phyloP scores from a whole-genome alignment of 2,797 vertebrate species.

The Cyclopterus lumpus region DNA sequence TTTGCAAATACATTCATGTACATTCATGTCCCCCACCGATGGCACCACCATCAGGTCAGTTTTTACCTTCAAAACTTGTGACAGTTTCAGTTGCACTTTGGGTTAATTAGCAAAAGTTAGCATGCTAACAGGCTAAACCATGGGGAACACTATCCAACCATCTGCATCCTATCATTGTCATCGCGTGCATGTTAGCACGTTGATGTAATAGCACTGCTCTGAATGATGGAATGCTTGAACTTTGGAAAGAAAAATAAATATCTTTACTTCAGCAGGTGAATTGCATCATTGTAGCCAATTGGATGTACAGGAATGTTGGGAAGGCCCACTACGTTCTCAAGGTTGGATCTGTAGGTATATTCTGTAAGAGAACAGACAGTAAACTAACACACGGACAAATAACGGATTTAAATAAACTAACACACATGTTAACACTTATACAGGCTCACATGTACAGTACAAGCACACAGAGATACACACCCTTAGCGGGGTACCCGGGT shows the following conservation, averaged over 20 bases:
- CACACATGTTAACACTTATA: neutral
- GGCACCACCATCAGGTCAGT: neutral
- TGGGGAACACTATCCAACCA: neutral
- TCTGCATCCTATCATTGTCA: neutral
- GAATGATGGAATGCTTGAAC: neutral
- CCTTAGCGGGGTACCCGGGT: constrained; percentile 96
- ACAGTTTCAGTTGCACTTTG: neutral
- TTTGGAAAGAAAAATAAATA: neutral
- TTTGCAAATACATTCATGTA: too few relatives aligned
- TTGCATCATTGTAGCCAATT: constrained; percentile 91
- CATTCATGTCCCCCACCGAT: too few relatives aligned
- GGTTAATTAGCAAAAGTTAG: neutral
- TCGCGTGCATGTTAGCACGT: neutral
- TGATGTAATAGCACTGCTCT: neutral
- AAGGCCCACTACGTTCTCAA: constrained; percentile 86
- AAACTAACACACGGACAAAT: too few relatives aligned
- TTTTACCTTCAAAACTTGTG: neutral
- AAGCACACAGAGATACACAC: constrained; percentile 66
- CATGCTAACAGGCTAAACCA: neutral
- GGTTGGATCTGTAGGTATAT: constrained; percentile 85
- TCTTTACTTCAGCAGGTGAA: constrained; percentile 86
- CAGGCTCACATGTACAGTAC: neutral
- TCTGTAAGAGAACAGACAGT: constrained; percentile 79
- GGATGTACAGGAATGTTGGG: constrained; percentile 96
- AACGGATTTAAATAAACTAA: constrained; percentile 2